Percentiles rank a stretch among this genome's conserved stretches.
Conservation (phyloP, 2,113 vertebrate genomes). For the Meriones unguiculatus region DNA sequence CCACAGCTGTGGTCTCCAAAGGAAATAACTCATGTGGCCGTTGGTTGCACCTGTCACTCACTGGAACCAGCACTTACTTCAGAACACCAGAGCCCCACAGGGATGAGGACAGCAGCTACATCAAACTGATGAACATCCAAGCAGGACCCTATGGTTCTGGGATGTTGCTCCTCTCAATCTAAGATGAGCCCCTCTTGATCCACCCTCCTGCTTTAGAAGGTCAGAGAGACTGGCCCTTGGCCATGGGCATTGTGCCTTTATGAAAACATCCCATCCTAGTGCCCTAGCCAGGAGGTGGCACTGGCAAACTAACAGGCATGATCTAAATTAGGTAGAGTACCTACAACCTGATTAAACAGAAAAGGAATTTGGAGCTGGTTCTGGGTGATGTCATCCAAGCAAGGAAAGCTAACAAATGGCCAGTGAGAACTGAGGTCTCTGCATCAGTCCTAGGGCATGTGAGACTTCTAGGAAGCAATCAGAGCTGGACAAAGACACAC, state of each 20-base stretch:
- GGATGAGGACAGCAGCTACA: constrained; percentile 55
- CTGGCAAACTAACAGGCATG: background rate
- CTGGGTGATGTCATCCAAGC: constrained; percentile 25
- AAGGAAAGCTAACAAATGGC: constrained; percentile 32
- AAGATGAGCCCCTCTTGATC: background rate
- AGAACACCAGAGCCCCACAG: constrained; percentile 69
- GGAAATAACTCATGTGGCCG: constrained; percentile 81
- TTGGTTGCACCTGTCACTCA: constrained; percentile 83
- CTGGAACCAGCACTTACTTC: constrained; percentile 73
- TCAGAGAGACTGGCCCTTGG: background rate
- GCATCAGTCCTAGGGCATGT: background rate
- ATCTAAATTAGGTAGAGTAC: constrained; percentile 6
- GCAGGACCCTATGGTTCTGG: constrained; percentile 18
- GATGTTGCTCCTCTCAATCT: background rate
- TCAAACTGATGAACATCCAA: constrained; percentile 36
- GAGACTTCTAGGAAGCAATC: background rate
- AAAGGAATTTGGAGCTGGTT: background rate
- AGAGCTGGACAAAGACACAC: background rate
- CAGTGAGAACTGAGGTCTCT: background rate
- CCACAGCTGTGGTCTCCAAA: constrained; percentile 85
- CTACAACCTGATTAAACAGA: constrained; percentile 33
- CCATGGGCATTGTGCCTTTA: background rate
- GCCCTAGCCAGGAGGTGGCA: background rate
- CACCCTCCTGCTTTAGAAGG: background rate
- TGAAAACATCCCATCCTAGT: background rate